phyloP scores from a whole-genome alignment of 2,113 vertebrate genomes.

The Camelus bactrianus region DNA sequence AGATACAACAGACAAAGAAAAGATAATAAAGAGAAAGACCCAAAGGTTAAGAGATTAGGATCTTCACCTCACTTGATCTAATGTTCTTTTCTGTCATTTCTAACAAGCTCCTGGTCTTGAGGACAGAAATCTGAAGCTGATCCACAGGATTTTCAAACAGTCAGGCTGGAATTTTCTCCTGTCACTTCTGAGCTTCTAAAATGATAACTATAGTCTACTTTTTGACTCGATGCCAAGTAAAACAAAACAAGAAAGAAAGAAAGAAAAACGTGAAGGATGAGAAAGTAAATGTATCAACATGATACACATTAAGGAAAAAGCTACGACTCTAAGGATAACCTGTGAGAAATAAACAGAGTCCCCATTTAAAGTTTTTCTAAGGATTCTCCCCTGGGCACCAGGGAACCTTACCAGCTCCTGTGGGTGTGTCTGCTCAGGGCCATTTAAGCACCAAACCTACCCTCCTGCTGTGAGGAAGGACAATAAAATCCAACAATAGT shows the following conservation, averaged over 20 bases:
- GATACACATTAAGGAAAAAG: neutral
- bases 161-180: neutral
- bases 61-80: neutral
- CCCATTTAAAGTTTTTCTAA: neutral
- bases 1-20: neutral
- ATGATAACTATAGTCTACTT: neutral
- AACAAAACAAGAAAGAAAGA: slow-evolving; percentile 17
- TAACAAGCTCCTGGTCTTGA: neutral
- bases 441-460: neutral
- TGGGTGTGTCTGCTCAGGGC: neutral
- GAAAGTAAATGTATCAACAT: neutral
- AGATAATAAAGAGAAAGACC: neutral
- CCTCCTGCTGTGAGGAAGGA: neutral
- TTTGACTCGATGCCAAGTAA: neutral
- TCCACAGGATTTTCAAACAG: neutral
- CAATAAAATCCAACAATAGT: neutral
- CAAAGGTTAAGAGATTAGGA: neutral
- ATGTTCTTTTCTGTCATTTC: neutral
- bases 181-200: neutral
- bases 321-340: neutral
- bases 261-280: neutral
- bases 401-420: neutral
- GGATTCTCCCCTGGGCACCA: neutral
- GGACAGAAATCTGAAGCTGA: neutral
- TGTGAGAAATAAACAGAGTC: neutral